These are phyloP conservation scores for Ridgeia piscesae DNA, from an alignment of 1,140 invertebrate genomes.

Conservation along the genomic window DNA sequence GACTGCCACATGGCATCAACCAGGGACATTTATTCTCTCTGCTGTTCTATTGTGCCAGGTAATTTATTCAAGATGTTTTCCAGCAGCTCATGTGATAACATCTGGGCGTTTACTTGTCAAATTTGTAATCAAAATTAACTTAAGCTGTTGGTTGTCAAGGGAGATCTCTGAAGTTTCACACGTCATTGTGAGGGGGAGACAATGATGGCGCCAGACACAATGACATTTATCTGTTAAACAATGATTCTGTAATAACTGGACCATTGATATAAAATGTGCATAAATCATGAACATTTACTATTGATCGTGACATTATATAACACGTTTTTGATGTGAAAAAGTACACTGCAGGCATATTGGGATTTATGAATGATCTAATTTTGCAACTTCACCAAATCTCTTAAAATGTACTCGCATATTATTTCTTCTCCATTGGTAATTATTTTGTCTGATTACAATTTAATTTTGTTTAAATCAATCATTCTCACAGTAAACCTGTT, in stretches of 20 bases:
- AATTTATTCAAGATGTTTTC: conserved; percentile 2
- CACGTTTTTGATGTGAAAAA: neutral
- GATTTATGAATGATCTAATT: neutral
- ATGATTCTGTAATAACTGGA: neutral
- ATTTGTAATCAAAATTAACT: neutral
- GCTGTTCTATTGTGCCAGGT: neutral
- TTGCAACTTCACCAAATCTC: neutral
- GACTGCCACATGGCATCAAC: neutral
- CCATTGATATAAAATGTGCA: neutral
- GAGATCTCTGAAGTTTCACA: neutral
- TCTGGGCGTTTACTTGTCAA: neutral
- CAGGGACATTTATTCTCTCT: neutral
- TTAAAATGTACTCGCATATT: neutral
- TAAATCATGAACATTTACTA: neutral
- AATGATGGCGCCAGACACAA: neutral
- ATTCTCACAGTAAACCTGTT: neutral
- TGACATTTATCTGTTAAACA: neutral
- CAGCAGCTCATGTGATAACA: neutral
- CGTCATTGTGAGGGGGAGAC: neutral
- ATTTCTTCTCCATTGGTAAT: neutral
- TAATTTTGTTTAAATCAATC: no score
- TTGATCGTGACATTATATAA: neutral
- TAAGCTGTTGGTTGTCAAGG: neutral
- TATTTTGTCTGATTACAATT: neutral
- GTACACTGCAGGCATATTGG: neutral